phyloP scores from a whole-genome alignment of 2,888 invertebrate species.

The Melanargia galathea region DNA sequence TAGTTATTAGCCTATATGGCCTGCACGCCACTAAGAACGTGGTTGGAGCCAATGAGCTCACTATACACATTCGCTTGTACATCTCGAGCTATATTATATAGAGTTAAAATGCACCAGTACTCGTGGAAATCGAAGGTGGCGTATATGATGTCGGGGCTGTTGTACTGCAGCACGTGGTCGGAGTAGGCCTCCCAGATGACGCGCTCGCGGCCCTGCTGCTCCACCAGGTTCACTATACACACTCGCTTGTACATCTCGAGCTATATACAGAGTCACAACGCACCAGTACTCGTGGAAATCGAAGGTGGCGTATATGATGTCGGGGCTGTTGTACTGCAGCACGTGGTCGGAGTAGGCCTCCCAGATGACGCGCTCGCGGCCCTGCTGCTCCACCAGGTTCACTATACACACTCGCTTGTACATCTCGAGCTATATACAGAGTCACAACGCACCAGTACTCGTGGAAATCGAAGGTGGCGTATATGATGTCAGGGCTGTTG shows the following conservation, averaged over 20 bases:
- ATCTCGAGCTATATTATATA: no score
- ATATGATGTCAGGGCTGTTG: constrained; percentile 91
- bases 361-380: constrained; percentile 95
- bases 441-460: constrained; percentile 91
- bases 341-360: constrained; percentile 95
- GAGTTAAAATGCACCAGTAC: constrained; percentile 87
- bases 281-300: constrained; percentile 99
- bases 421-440: no score
- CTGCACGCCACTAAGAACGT: no score
- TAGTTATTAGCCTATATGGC: no score
- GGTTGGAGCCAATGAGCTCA: no score
- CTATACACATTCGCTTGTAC: no score
- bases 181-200: constrained; percentile 96
- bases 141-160: constrained; percentile 92
- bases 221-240: no score
- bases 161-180: constrained; percentile 90
- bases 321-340: constrained; percentile 89
- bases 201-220: constrained; percentile 90
- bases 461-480: constrained; percentile 98
- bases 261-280: constrained; percentile 48
- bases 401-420: no score
- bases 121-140: constrained; percentile 99
- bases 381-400: constrained; percentile 60
- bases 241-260: no score
- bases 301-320: constrained; percentile 94